Evolutionary conservation across 2,113 vertebrate species (phyloP), one percentile per base, ranked within the genome.

Genomic region (Macrotus californicus): DNA sequence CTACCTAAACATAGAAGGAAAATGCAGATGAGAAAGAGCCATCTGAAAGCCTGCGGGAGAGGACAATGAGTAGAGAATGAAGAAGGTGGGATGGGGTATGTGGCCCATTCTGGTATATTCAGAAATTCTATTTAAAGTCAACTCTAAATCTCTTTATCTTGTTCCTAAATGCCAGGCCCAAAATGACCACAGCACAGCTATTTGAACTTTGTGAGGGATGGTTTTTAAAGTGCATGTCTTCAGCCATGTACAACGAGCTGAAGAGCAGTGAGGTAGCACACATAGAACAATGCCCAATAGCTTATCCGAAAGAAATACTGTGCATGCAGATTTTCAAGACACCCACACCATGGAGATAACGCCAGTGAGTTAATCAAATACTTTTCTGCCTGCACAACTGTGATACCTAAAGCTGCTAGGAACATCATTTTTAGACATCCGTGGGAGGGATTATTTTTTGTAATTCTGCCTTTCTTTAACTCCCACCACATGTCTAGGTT

Each of bases 341-440:
- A 80, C 97, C 97, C 96, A 97, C 96, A 96, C 36, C 89, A 72
- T 90, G 5, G 81, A 97, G 96, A 95, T 84, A 87, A 92, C 82
- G 94, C 97, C 97, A 97, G 86, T 39, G 96, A 96, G 80, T 93
- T 97, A 96, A 97, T 97, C 95, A 97, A 97, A 95, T 94, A 86
- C 95, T 96, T 96, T 93, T 97, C 93, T 98, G 96, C 96, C 96
- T 97, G 97, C 93, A 97, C 94, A 96, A 97, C 96, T 96, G 95
- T 96, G 97, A 96, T 98, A 97, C 96, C 94, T 96, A 98, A 97
- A 96, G 97, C 95, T 97, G 97, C 94, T 95, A 95, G 88, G 80
- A 97, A 95, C 96, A 96, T 96, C 96, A 97, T 97, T 97, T 97
- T 97, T 97, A 98, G 97, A 97, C 79, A 90, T 56, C 81, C 31